These are phyloP conservation scores for Ianthella basta DNA, from an alignment of 37 sponge, comb jelly and placozoan genomes.

Conservation along the genomic window DNA sequence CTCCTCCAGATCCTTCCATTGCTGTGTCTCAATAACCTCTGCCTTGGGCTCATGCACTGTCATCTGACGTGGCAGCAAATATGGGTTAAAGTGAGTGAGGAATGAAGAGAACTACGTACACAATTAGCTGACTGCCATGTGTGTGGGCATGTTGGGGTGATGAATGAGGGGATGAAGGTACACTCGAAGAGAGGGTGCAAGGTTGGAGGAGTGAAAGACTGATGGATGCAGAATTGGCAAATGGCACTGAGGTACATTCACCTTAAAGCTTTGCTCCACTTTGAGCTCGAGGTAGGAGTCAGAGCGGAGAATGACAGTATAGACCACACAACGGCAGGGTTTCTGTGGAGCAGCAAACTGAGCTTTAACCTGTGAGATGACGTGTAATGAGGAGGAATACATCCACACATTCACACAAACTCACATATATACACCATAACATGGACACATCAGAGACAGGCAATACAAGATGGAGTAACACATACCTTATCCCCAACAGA, in stretches of 20 bases:
- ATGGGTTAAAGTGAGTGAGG: not conserved
- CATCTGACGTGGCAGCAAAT: constrained; percentile 30
- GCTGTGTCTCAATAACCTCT: constrained; percentile 58
- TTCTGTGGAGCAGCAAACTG: constrained; percentile 76
- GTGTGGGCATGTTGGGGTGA: not conserved
- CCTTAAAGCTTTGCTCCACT: constrained; percentile 61
- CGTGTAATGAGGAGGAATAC: not conserved
- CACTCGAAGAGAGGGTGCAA: too few relatives aligned
- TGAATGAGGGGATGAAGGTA: not conserved
- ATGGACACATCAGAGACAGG: not conserved
- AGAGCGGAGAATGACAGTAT: constrained; percentile 70
- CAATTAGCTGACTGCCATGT: not conserved
- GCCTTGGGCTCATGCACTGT: constrained; percentile 44
- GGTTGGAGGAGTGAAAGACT: too few relatives aligned
- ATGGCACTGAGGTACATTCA: constrained; percentile 4
- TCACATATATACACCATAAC: not conserved
- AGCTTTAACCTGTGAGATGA: constrained; percentile 32
- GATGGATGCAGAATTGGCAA: too few relatives aligned
- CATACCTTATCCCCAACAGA: too few relatives aligned
- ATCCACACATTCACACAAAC: constrained; percentile 3
- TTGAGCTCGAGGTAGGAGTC: constrained; percentile 81
- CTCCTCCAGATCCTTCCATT: constrained; percentile 73
- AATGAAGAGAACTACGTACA: not conserved
- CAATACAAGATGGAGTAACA: too few relatives aligned
- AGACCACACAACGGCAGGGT: constrained; percentile 43